A percentile compares a stretch with the other conserved stretches of the same genome.
Evolutionary conservation across 2,797 vertebrate genomes (phyloP).

Genomic region (Mastacembelus armatus): DNA sequence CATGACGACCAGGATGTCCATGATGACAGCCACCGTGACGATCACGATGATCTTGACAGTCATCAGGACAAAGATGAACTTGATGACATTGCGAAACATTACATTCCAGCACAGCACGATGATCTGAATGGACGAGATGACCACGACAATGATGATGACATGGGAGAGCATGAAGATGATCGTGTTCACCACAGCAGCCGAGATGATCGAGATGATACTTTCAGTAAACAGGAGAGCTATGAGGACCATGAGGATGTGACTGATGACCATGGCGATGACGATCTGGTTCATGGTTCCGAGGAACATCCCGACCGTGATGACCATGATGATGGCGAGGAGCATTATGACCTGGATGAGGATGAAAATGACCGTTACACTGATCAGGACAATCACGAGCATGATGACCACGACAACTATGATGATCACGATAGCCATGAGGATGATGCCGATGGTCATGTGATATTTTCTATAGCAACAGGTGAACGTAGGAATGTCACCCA

Average conservation of each 20-base stretch:
- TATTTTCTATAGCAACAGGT: conserved; percentile 67
- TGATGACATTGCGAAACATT: conserved; percentile 33
- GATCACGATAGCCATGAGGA: conserved; percentile 71
- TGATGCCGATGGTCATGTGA: conserved; percentile 39
- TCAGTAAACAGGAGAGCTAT: conserved; percentile 52
- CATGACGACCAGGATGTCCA: conserved; percentile 40
- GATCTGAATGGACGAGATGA: conserved; percentile 38
- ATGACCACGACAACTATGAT: conserved; percentile 31
- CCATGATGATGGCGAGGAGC: conserved; percentile 22
- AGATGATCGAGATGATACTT: conserved; percentile 47
- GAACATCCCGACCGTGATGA: conserved; percentile 50
- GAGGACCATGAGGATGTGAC: conserved; percentile 53
- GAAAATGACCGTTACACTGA: conserved; percentile 11
- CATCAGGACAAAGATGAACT: conserved; percentile 48
- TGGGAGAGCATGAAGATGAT: conserved; percentile 70
- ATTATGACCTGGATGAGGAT: conserved; percentile 27
- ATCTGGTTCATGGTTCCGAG: conserved; percentile 30
- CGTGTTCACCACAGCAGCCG: conserved; percentile 32
- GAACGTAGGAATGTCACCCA: conserved; percentile 77
- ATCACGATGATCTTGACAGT: conserved; percentile 41
- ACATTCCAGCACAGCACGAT: conserved; percentile 48
- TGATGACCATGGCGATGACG: conserved; percentile 24
- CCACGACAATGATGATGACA: conserved; percentile 71
- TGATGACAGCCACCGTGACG: conserved; percentile 32
- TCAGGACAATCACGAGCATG: conserved; percentile 11